A percentile compares a stretch with the other conserved stretches of the same genome.
Evolutionary conservation across 2,113 vertebrate genomes (phyloP).

Genomic region (Dendrocopos noguchii): DNA sequence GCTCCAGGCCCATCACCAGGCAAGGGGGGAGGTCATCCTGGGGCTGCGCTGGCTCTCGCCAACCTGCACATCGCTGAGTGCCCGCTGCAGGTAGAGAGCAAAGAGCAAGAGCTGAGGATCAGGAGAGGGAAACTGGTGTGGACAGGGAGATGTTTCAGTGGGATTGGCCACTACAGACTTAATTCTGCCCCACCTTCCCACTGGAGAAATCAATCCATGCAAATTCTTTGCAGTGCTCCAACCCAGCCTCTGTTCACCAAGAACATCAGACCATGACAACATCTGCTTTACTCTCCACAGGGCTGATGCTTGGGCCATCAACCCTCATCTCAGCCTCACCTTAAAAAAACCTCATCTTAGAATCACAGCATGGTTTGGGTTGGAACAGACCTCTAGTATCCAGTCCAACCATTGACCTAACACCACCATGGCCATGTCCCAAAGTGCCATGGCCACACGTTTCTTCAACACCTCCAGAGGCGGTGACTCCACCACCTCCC

Average conservation of each 20-base stretch:
- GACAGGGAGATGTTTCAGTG: background rate
- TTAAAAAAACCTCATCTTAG: too few species aligned
- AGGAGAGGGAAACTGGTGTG: background rate
- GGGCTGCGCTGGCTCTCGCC: constrained; percentile 87
- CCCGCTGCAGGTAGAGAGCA: constrained; percentile 79
- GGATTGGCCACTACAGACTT: too few species aligned
- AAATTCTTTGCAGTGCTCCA: background rate
- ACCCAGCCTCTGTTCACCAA: background rate
- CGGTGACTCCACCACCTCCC: too few species aligned
- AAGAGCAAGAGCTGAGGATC: background rate
- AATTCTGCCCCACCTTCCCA: rapidly evolving
- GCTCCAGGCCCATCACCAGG: constrained; percentile 82
- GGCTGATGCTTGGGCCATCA: background rate
- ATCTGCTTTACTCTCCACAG: background rate
- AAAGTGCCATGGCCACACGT: too few species aligned
- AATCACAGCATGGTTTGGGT: too few species aligned
- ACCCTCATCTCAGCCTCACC: background rate
- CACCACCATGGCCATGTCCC: too few species aligned
- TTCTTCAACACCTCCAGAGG: too few species aligned
- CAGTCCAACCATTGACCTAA: too few species aligned
- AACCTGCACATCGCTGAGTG: constrained; percentile 87
- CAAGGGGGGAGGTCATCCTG: constrained; percentile 87
- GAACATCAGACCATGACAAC: background rate
- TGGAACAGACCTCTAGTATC: too few species aligned
- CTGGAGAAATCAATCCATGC: background rate